A percentile compares a stretch with the other conserved stretches of the same genome.
phyloP scores from a whole-genome alignment of 2,888 invertebrate genomes.

The Junonia oenone region DNA sequence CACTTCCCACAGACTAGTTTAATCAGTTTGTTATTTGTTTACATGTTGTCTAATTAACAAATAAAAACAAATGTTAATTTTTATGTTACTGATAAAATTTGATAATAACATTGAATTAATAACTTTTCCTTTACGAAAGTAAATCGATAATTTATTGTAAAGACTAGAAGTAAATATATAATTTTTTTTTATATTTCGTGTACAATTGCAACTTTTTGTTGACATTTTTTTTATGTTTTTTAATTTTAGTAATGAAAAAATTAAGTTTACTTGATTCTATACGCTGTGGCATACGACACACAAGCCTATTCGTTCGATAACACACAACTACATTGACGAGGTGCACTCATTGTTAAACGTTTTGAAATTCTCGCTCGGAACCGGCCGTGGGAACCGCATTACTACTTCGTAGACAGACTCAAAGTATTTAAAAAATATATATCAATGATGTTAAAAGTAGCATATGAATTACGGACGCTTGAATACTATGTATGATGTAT shows the following conservation, averaged over 20 bases:
- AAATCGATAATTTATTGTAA: too few relatives aligned
- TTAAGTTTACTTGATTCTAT: conserved; percentile 15
- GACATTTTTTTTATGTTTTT: too few relatives aligned
- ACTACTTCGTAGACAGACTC: conserved; percentile 27
- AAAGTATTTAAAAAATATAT: conserved; percentile 12
- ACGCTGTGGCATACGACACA: conserved; percentile 38
- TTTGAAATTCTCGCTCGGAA: conserved; percentile 65
- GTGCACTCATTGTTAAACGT: conserved; percentile 67
- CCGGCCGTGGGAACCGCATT: conserved; percentile 61
- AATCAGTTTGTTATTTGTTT: conserved; percentile 19
- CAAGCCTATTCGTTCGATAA: conserved; percentile 33
- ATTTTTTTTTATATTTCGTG: too few relatives aligned
- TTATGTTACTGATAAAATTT: not conserved
- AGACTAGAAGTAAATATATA: too few relatives aligned
- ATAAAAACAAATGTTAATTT: too few relatives aligned
- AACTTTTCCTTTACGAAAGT: too few relatives aligned
- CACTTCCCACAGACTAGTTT: conserved; percentile 34
- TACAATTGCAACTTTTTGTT: too few relatives aligned
- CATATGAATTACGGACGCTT: not conserved
- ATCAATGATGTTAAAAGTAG: conserved; percentile 1
- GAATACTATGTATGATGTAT: not conserved
- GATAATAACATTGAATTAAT: not conserved
- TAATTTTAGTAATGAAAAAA: not conserved
- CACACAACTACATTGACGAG: conserved; percentile 43
- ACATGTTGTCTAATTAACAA: not conserved